Percentiles rank a stretch among this genome's conserved stretches.
Conservation (phyloP, 2,797 vertebrate species). For the Sarcoramphus papa region DNA sequence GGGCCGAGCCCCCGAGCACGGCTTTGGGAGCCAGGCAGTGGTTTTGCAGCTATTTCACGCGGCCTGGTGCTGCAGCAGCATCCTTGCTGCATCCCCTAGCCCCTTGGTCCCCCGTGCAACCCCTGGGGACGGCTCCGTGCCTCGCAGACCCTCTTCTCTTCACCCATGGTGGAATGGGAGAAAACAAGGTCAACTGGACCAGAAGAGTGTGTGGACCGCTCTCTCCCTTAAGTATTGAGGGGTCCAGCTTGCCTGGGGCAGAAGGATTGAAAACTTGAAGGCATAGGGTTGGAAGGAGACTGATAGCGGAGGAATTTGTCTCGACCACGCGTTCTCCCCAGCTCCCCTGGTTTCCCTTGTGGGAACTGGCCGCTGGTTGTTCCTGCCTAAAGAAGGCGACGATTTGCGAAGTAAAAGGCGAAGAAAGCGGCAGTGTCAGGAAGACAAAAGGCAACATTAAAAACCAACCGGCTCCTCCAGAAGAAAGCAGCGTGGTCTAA, state of each 20-base stretch:
- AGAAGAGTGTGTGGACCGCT: background rate
- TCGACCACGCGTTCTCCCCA: fast-evolving
- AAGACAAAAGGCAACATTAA: slow-evolving; percentile 55
- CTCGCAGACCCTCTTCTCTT: background rate
- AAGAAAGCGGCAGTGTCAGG: background rate
- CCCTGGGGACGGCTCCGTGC: background rate
- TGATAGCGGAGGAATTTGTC: background rate
- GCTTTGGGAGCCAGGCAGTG: background rate
- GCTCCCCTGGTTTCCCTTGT: background rate
- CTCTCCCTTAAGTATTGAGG: background rate
- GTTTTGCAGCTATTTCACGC: background rate
- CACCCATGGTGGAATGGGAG: background rate
- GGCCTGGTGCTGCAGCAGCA: background rate
- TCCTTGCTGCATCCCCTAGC: background rate
- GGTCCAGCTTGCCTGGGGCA: background rate
- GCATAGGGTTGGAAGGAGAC: background rate
- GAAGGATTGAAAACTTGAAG: background rate
- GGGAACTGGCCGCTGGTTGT: background rate
- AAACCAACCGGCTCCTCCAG: slow-evolving; percentile 16
- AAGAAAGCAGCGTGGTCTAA: slow-evolving; percentile 11
- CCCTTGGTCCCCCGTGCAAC: too few species aligned
- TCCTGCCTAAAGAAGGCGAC: background rate
- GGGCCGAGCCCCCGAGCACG: fast-evolving
- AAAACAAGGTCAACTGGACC: background rate
- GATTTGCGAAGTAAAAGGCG: background rate